Evolutionary conservation across 2,113 vertebrate genomes (phyloP), one percentile per base, ranked within the genome.

Genomic region (Platysteira castanea): DNA sequence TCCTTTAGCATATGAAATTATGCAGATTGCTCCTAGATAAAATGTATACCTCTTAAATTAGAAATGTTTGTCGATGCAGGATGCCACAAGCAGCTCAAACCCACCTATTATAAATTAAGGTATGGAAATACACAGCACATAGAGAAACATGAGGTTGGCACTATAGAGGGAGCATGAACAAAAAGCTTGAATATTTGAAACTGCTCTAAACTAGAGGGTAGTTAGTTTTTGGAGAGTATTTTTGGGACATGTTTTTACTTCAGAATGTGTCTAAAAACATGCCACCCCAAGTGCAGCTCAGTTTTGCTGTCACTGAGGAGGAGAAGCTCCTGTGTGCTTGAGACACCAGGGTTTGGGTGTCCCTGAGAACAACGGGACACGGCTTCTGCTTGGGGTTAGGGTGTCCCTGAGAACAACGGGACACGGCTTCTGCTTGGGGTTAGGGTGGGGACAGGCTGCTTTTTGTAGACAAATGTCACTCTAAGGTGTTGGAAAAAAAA

Each of bases 281-380:
- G 0, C 2, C 15, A 46, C 7, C 10, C 7, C 41, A 77, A 44
- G 14, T 1, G 1, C 28, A 81, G n/a, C 26, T 87, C 0, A 0
- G 24, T 37, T 95, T 76, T 88, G 53, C 26, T 77, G 39, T 61
- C n/a, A 60, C 6, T 33, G 46, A 44, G 56, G 52, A 57, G 33
- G 7, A 46, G 16, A 11, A 77, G 46, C 9, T 50, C 31, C 24
- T 1, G 0, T 67, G n/a, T 64, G 19, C 31, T 50, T 80, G 37
- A 63, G 10, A n/a, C 6, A 47, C 2, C 13, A 9, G 18, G 24
- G 57, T 44, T 42, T 87, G 37, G 5, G 7, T 42, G 5, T 37
- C 59, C 26, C n/a, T 4, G 14, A 47, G 23, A 77, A 15, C 5
- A 44, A 44, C 0, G 0, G 18, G 41, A n/a, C 13, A 19, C 2